Evolutionary conservation across 1,140 invertebrate species (phyloP).

Genomic region (Rhyzopertha dominica): DNA sequence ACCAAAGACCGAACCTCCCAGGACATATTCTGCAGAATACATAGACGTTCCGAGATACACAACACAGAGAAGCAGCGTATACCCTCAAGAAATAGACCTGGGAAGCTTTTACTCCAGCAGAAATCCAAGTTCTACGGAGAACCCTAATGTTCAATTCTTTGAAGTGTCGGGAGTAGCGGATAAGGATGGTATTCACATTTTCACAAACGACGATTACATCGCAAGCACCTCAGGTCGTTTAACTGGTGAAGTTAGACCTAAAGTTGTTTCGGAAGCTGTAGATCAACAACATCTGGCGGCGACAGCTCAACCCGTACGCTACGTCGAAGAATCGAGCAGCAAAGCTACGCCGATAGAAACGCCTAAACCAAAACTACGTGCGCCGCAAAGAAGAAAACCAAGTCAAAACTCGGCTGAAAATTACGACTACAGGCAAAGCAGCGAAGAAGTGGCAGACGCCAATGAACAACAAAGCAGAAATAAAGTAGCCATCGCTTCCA

Average conservation of each 20-base stretch:
- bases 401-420: conserved; percentile 6
- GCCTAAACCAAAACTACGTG: conserved; percentile 24
- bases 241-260: conserved; percentile 41
- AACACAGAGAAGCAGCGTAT: not conserved
- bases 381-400: too few relatives aligned
- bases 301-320: conserved; percentile 19
- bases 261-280: conserved; percentile 24
- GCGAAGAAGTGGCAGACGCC: conserved; percentile 22
- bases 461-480: too few relatives aligned
- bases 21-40: conserved; percentile 1
- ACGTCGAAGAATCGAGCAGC: conserved; percentile 4
- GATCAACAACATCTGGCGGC: conserved; percentile 18
- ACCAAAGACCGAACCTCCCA: not conserved
- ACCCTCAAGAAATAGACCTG: conserved; percentile 1
- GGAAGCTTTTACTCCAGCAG: not conserved
- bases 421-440: conserved; percentile 3
- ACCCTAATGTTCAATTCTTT: conserved; percentile 5
- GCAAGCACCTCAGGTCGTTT: too few relatives aligned
- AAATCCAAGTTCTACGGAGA: not conserved
- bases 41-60: not conserved
- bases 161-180: conserved; percentile 7
- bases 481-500: too few relatives aligned
- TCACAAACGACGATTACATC: conserved; percentile 1
- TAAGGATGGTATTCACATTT: conserved; percentile 9
- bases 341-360: conserved; percentile 18